Base-by-base conservation (phyloP, 2,797 vertebrate species). In the Botia almorhae region DNA sequence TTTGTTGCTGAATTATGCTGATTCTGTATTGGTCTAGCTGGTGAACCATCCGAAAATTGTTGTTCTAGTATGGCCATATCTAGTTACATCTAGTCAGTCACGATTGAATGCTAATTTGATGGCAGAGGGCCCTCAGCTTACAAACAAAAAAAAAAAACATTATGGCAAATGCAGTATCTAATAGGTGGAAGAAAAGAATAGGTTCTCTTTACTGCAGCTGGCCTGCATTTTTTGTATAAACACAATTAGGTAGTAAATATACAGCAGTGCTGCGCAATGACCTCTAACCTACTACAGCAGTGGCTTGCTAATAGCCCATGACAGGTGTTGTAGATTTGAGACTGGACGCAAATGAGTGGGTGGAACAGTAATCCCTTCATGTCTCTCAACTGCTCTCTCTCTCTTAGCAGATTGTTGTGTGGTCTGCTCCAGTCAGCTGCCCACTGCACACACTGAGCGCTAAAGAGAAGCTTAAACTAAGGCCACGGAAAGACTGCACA, bases 311-410 rank as follows among this genome's bases (percentile, higher is more conserved):
- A 75, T 21, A 55, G 67, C 50, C 74, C 8, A 36, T 68, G 68
- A 65, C 74, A 72, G 74, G 73, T 83, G 78, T 71, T 53, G 68
- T 68, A 69, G 74, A 60, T 69, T 69, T 69, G 39, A 55, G 64
- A 10, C 58, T 71, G 60, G 48, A 43, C 60, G 16, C 86, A 87
- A 88, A 83, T 88, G 80, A 78, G 64, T 8, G 70, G 56, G 73
- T 78, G 46, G 23, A 68, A 69, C 63, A 72, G 53, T 81, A 81
- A 81, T 76, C 53, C 21, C 36, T 16, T n/a, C 64, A 19, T 74
- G 43, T 78, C 50, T 71, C 58, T 48, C 10, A 39, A 6, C 69
- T 60, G 4, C 21, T 50, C 33, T 58, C 23, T 29, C 26, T 13
- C 60, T 46, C 14, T 51, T 1, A 43, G 58, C 43, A 6, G 19